Percentiles rank a stretch among this genome's conserved stretches.
These are phyloP conservation scores for Atta texana DNA, from an alignment of 1,140 invertebrate genomes.

Conservation along the genomic window DNA sequence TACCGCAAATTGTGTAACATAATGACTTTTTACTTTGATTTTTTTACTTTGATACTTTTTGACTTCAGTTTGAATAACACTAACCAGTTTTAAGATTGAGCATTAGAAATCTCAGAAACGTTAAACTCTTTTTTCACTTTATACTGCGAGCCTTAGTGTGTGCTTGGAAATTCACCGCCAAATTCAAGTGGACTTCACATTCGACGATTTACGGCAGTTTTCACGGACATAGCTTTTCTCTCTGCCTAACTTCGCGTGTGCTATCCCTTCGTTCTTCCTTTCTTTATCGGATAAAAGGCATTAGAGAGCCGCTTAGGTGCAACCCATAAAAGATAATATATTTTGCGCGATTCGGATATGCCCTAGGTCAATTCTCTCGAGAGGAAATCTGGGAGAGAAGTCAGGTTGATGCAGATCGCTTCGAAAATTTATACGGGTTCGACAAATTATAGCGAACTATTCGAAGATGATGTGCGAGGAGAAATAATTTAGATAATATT, in stretches of 20 bases:
- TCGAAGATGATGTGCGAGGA: not conserved
- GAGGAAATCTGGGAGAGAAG: conserved; percentile 63
- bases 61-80: not conserved
- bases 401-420: conserved; percentile 64
- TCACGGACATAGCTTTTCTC: conserved; percentile 62
- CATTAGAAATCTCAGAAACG: conserved; percentile 58
- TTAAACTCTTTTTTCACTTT: conserved; percentile 65
- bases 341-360: conserved; percentile 64
- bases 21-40: not conserved
- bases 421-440: conserved; percentile 50
- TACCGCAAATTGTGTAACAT: not conserved
- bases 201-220: conserved; percentile 78
- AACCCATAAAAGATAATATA: conserved; percentile 75
- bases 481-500: conserved; percentile 24
- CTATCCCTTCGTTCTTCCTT: conserved; percentile 35
- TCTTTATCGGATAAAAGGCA: conserved; percentile 70
- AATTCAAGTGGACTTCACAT: conserved; percentile 76
- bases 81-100: conserved; percentile 33
- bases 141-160: conserved; percentile 11
- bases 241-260: conserved; percentile 40
- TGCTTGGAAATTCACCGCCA: conserved; percentile 68
- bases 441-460: conserved; percentile 44
- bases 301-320: conserved; percentile 71
- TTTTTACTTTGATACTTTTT: not conserved
- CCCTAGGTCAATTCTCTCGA: conserved; percentile 39